Base-by-base conservation (phyloP, 2,113 vertebrate genomes). In the Pyxicephalus adspersus region DNA sequence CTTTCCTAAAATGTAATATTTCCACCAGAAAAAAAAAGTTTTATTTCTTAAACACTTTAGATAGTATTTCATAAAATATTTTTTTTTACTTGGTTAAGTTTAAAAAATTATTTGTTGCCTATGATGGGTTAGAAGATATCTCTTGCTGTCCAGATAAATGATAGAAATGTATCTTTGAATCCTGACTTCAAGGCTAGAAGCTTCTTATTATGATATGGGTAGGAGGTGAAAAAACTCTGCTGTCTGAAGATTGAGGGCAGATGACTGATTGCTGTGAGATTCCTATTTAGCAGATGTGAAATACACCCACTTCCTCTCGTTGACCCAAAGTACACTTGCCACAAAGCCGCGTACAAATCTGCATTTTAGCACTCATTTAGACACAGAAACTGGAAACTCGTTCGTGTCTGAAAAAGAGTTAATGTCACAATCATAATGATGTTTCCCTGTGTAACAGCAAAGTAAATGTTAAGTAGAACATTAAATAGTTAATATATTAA, bases 221-320 rank as follows among this genome's bases (percentile, higher is more conserved):
- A 20, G 28, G 70, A 57, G 20, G 28, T 73, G 51, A 20, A 29
- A 73, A 29, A 58, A 73, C 52, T 34, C 57, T 29, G 70, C 52
- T 73, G 28, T 57, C 28, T 34, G 70, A 73, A 73, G 52, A 73
- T 58, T 57, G 70, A 73, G 70, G 70, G 70, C 70, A 73, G 50
- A 73, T 73, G 70, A 73, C 55, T 57, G 70, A 73, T 73, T 73
- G 70, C 28, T 73, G 58, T 73, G 52, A 31, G 57, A 58, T 73
- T 73, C 54, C 70, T 31, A 73, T 73, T 73, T 73, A 29, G 26
- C 19, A 72, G 70, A 72, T 58, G 70, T 31, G 29, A 73, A 58
- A 58, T 31, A 73, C 25, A 73, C 70, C 23, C 38, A 45, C 28
- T 52, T 73, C 31, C 17, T 3, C 70, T 57, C 22, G 70, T 73